Evolutionary conservation across 1,140 invertebrate species (phyloP).

Genomic region (Mizuhopecten yessoensis): DNA sequence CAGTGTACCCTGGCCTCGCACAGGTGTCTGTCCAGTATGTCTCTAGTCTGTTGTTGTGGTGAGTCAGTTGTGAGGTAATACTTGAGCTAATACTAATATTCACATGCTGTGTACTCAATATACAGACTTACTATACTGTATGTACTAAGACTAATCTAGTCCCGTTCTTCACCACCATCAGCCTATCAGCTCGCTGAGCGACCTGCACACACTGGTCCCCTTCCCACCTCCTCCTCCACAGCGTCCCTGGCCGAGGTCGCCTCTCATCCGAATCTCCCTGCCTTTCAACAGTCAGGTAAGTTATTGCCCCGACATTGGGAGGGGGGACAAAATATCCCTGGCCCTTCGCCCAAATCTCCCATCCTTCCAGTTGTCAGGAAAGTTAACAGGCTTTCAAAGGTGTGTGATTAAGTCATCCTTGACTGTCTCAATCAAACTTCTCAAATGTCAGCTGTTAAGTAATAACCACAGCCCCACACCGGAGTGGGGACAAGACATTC

Average conservation of each 20-base stretch:
- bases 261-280: slow-evolving; percentile 73
- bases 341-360: no score
- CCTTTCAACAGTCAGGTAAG: slow-evolving; percentile 70
- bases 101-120: slow-evolving; percentile 33
- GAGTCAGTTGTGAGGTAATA: neutral
- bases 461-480: no score
- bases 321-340: no score
- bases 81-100: neutral
- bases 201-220: slow-evolving; percentile 50
- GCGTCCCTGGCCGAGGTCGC: slow-evolving; percentile 68
- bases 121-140: neutral
- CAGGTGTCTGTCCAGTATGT: neutral
- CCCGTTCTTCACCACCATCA: slow-evolving; percentile 42
- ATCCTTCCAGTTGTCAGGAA: no score
- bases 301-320: neutral
- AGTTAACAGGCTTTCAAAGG: no score
- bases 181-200: slow-evolving; percentile 51
- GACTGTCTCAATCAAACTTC: no score
- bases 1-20: neutral
- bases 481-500: no score
- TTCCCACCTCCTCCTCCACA: slow-evolving; percentile 51
- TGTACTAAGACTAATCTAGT: neutral
- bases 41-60: neutral
- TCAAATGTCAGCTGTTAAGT: no score
- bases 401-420: no score